Evolutionary conservation across 2,888 invertebrate genomes (phyloP).

Genomic region (Lasioglossum lativentre): DNA sequence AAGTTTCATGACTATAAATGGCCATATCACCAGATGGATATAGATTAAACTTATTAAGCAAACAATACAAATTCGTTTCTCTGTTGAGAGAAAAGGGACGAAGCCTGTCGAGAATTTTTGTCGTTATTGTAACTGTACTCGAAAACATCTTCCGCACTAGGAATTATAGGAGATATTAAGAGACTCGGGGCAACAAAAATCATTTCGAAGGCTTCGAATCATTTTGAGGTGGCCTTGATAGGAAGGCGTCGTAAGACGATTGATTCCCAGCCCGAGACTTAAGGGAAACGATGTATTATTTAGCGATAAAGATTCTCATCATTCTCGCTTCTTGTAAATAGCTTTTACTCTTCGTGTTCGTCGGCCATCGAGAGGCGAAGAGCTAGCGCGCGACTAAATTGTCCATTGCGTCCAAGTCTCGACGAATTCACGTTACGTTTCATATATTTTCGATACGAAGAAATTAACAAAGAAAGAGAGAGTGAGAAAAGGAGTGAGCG

Average conservation of each 20-base stretch:
- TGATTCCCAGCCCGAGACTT: constrained; percentile 23
- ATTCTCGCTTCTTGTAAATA: constrained; percentile 67
- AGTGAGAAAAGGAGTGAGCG: background rate
- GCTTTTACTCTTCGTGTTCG: constrained; percentile 39
- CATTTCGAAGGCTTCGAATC: background rate
- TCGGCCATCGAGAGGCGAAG: constrained; percentile 34
- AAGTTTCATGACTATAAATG: constrained; percentile 1
- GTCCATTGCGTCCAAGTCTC: constrained; percentile 63
- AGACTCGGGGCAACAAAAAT: background rate
- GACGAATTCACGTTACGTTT: constrained; percentile 55
- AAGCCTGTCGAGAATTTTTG: background rate
- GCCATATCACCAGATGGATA: constrained; percentile 7
- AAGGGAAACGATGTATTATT: constrained; percentile 38
- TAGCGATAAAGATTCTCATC: constrained; percentile 42
- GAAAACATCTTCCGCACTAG: background rate
- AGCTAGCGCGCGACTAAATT: constrained; percentile 30
- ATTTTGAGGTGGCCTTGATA: constrained; percentile 14
- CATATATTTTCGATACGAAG: constrained; percentile 65
- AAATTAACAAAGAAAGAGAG: constrained; percentile 26
- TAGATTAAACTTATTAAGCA: constrained; percentile 22
- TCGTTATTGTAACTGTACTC: background rate
- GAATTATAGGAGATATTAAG: background rate
- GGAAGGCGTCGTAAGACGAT: background rate
- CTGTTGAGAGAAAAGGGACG: background rate
- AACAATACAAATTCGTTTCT: constrained; percentile 16